Conservation (phyloP, 2,888 invertebrate genomes). For the Allacma fusca region DNA sequence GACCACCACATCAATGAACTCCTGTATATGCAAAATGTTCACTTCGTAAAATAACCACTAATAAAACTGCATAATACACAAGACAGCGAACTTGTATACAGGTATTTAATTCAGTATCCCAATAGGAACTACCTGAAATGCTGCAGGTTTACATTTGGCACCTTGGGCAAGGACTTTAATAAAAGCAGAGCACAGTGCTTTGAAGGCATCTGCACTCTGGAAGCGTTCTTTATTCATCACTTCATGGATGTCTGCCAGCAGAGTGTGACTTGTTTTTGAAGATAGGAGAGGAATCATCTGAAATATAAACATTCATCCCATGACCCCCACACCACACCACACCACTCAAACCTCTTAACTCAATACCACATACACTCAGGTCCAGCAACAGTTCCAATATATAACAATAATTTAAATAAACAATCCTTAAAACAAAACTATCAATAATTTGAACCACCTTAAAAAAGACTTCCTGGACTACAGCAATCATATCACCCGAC, state of each 20-base stretch:
- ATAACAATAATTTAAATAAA: no score
- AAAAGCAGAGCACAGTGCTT: constrained; percentile 32
- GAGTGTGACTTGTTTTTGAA: background rate
- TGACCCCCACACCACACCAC: no score
- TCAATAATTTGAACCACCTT: constrained; percentile 42
- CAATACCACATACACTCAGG: background rate
- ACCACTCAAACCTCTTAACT: no score
- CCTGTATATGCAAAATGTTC: constrained; percentile 49
- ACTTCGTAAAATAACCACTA: no score
- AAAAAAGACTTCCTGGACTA: constrained; percentile 48
- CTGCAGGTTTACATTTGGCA: constrained; percentile 2
- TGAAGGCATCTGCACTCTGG: constrained; percentile 36
- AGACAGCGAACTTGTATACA: no score
- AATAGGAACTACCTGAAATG: constrained; percentile 29
- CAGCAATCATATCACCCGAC: constrained; percentile 39
- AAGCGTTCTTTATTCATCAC: constrained; percentile 31
- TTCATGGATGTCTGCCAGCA: constrained; percentile 32
- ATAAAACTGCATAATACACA: no score
- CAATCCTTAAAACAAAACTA: no score
- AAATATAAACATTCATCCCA: constrained; percentile 20
- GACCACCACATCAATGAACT: constrained; percentile 59
- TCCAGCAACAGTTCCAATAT: no score
- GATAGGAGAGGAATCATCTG: constrained; percentile 49
- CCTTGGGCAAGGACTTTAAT: constrained; percentile 20
- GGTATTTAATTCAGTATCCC: no score